These are phyloP conservation scores for Heliconius charithonia DNA, from an alignment of 2,888 invertebrate species.

Conservation along the genomic window DNA sequence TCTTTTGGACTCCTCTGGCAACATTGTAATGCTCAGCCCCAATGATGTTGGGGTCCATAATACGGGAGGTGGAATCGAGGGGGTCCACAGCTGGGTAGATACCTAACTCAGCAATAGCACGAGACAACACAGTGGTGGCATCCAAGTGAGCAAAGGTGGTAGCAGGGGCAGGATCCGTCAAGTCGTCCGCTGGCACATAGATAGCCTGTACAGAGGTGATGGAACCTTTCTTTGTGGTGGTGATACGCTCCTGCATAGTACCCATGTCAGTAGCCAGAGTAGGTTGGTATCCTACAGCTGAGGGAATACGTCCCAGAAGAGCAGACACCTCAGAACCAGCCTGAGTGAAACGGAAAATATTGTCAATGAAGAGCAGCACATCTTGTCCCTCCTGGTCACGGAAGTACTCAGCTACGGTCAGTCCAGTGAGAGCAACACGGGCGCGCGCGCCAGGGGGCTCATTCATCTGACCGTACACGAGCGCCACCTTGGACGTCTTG, in stretches of 20 bases:
- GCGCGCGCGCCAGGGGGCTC: conserved; percentile 98
- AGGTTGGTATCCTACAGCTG: conserved; percentile 98
- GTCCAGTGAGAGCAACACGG: conserved; percentile 95
- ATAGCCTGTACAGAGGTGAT: conserved; percentile 98
- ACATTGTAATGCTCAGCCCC: conserved; percentile 95
- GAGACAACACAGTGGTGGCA: conserved; percentile 96
- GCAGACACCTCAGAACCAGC: conserved; percentile 96
- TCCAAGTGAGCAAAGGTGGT: conserved; percentile 98
- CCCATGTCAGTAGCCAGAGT: conserved; percentile 99
- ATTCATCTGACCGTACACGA: conserved; percentile 98
- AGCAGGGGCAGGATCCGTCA: conserved; percentile 97
- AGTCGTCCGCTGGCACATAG: conserved; percentile 97
- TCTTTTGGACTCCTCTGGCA: conserved; percentile 96
- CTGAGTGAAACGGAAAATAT: conserved; percentile 97
- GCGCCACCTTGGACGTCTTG: conserved; percentile 94
- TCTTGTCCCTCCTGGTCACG: conserved; percentile 97
- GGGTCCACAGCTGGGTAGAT: conserved; percentile 98
- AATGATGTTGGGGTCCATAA: conserved; percentile 96
- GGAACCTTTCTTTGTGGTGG: conserved; percentile 96
- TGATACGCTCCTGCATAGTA: conserved; percentile 98
- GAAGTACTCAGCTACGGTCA: conserved; percentile 98
- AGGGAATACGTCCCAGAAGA: conserved; percentile 96
- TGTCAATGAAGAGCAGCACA: conserved; percentile 97
- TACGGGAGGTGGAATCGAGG: conserved; percentile 96
- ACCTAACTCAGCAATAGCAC: conserved; percentile 96